Evolutionary conservation across 2,888 invertebrate genomes (phyloP), one percentile per base, ranked within the genome.

Genomic region (Rugalucina vietnamica): DNA sequence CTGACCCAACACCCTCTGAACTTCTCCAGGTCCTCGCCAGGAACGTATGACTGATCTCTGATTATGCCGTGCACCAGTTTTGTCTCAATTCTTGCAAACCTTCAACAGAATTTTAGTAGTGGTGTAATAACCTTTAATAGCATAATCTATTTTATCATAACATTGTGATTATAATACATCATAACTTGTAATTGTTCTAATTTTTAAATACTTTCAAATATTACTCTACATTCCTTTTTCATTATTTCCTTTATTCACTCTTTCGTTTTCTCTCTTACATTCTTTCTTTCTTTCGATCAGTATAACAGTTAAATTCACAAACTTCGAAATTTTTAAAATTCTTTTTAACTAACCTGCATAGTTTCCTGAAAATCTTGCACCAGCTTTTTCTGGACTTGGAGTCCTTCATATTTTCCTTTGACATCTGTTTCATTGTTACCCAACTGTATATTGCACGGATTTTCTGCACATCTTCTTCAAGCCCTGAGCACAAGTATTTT

Each of bases 261-360:
- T n/a, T n/a, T n/a, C n/a, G n/a, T n/a, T n/a, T n/a, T n/a, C n/a
- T n/a, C n/a, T n/a, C n/a, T n/a, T n/a, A n/a, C n/a, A n/a, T n/a
- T n/a, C n/a, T n/a, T n/a, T n/a, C n/a, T n/a, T n/a, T n/a, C n/a
- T n/a, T n/a, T n/a, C n/a, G n/a, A n/a, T n/a, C n/a, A n/a, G n/a
- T n/a, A n/a, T n/a, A n/a, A n/a, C n/a, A n/a, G n/a, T n/a, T n/a
- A n/a, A n/a, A n/a, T n/a, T n/a, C n/a, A n/a, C n/a, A n/a, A n/a
- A n/a, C n/a, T n/a, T n/a, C n/a, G n/a, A n/a, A n/a, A n/a, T n/a
- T n/a, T n/a, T n/a, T n/a, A n/a, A n/a, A n/a, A n/a, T n/a, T n/a
- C n/a, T n/a, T n/a, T n/a, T n/a, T n/a, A n/a, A 24, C 39, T 4
- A 12, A 86, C 86, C 82, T 86, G 86, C 86, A 86, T 74, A 84